Conservation (phyloP, 2,888 invertebrate species). For the Esperia sulphurella region DNA sequence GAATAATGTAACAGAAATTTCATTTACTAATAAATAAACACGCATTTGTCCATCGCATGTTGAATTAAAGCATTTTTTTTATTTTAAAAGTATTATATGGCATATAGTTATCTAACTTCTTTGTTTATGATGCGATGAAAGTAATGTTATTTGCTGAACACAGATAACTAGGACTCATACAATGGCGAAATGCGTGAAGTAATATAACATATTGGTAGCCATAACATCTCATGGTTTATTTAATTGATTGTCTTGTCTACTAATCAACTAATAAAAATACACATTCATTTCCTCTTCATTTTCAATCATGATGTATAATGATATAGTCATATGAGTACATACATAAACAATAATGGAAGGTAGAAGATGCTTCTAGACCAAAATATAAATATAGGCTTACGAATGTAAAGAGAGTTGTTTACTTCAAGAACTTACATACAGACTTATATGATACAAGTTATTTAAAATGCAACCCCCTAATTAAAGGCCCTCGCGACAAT, state of each 20-base stretch:
- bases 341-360: slow-evolving; percentile 75
- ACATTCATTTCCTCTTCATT: slow-evolving; percentile 58
- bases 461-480: slow-evolving; percentile 70
- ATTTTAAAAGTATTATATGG: not conserved
- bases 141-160: slow-evolving; percentile 13
- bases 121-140: not conserved
- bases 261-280: slow-evolving; percentile 59
- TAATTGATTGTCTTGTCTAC: slow-evolving; percentile 47
- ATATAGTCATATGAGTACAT: slow-evolving; percentile 58
- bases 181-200: slow-evolving; percentile 50
- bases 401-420: slow-evolving; percentile 76
- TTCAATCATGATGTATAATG: slow-evolving; percentile 50
- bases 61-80: too few species aligned
- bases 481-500: slow-evolving; percentile 56
- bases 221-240: slow-evolving; percentile 66
- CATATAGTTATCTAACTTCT: not conserved
- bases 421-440: slow-evolving; percentile 70
- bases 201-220: slow-evolving; percentile 21
- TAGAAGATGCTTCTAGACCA: slow-evolving; percentile 63
- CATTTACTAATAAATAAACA: slow-evolving; percentile 57
- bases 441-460: slow-evolving; percentile 71
- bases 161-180: slow-evolving; percentile 28
- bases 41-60: slow-evolving; percentile 51
- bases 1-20: slow-evolving; percentile 72
- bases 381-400: slow-evolving; percentile 76